These are phyloP conservation scores for Canis aureus DNA, from an alignment of 2,113 vertebrate species.

Conservation along the genomic window DNA sequence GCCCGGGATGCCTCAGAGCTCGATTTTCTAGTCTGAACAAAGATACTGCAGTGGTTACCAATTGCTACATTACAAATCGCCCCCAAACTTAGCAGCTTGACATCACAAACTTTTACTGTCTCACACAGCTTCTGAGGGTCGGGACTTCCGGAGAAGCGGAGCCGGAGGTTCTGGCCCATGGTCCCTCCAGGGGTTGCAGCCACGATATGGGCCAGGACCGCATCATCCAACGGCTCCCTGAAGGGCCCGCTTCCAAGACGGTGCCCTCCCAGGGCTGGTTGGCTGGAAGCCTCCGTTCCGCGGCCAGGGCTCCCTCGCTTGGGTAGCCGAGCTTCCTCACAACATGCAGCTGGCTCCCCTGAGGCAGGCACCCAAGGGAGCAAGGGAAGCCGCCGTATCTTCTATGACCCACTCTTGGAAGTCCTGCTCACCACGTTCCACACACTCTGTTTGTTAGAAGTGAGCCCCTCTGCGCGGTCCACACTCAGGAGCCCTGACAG, in stretches of 20 bases:
- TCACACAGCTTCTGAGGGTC: neutral
- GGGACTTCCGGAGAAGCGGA: neutral
- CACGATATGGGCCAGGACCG: neutral
- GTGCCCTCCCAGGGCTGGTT: rapidly evolving
- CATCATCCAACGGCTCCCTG: neutral
- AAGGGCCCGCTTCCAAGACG: neutral
- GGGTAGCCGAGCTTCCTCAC: no score
- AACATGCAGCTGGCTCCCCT: neutral
- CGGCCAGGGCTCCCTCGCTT: neutral
- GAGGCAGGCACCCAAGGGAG: rapidly evolving
- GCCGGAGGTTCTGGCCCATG: neutral
- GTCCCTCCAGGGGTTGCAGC: no score
- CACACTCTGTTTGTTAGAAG: no score
- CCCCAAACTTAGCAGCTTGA: no score
- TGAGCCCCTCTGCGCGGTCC: no score
- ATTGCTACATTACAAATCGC: neutral
- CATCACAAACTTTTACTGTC: rapidly evolving
- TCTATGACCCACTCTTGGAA: no score
- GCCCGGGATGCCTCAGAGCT: neutral
- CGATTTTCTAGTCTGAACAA: neutral
- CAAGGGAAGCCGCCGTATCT: neutral
- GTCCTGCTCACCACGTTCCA: no score
- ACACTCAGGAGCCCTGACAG: no score
- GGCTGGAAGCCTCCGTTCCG: neutral
- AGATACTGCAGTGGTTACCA: neutral